These are phyloP conservation scores for Spilosoma lubricipeda DNA, from an alignment of 2,888 invertebrate genomes.

Conservation along the genomic window DNA sequence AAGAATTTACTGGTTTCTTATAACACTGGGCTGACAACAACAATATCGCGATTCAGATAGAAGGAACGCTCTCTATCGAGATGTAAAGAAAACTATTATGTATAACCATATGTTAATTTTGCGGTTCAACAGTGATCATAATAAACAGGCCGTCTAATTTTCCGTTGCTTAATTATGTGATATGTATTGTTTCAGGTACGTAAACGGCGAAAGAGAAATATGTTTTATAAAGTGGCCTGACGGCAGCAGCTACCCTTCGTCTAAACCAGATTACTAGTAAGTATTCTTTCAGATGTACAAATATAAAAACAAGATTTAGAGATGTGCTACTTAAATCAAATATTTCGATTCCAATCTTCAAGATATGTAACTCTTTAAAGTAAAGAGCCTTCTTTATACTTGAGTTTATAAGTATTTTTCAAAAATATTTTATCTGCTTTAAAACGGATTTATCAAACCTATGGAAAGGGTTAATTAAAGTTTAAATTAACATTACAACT, in stretches of 20 bases:
- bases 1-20: too few relatives aligned
- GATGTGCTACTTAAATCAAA: neutral
- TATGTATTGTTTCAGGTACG: slow-evolving; percentile 69
- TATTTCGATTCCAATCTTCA: neutral
- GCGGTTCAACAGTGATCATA: too few relatives aligned
- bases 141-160: too few relatives aligned
- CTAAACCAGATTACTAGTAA: slow-evolving; percentile 88
- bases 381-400: neutral
- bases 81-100: too few relatives aligned
- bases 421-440: neutral
- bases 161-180: neutral
- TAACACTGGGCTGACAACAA: too few relatives aligned
- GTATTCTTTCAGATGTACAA: slow-evolving; percentile 41
- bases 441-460: neutral
- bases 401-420: too few relatives aligned
- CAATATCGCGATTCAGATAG: too few relatives aligned
- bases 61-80: too few relatives aligned
- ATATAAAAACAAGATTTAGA: neutral
- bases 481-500: too few relatives aligned
- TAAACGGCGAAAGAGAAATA: slow-evolving; percentile 83
- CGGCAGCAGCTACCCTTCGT: slow-evolving; percentile 85
- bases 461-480: too few relatives aligned
- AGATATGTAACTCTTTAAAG: neutral
- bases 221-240: slow-evolving; percentile 89
- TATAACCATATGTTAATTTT: too few relatives aligned